Base-by-base conservation (phyloP, 1,140 invertebrate species). In the Hylaeus anthracinus region DNA sequence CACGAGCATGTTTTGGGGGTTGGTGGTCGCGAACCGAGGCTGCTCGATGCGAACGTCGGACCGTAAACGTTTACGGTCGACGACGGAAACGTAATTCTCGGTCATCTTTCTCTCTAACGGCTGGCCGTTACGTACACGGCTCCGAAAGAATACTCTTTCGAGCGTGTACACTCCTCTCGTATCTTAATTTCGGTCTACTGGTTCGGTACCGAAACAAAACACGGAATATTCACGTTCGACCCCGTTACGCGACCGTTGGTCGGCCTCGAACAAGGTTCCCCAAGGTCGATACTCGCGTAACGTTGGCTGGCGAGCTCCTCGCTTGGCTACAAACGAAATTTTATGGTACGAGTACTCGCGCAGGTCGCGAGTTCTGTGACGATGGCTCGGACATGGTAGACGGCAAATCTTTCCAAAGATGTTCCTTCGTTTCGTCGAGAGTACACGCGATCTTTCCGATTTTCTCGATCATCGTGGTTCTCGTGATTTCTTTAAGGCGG, bases 331-430 rank as follows among this genome's bases (percentile, higher is more conserved):
- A 51, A 51, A 48, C 15, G 65, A 37, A 67, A 37, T 26, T 37
- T 66, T 3, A 3, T 5, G 8, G 6, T 12, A 53, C 26, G 12
- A 14, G 9, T 3, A 77, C 58, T 84, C 75, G 83, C 65, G 83
- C 83, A 26, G 82, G 83, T 71, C 83, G 83, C 83, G 72, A 72
- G 15, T 43, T 58, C 14, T 3, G 26, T 5, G 55, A 71, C 60
- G 64, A 73, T n/a, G 15, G 39, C 14, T 37, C 51, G 51, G 9
- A 10, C 8, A 51, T 9, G 6, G 51, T 51, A 10, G 51, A 51
- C 51, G 51, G 2, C n/a, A 14, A 12, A 60, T 55, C 41, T 14
- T 9, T 48, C 37, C 37, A 8, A 64, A 64, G 15, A 26, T 10
- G 8, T 8, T 12, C 51, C 41, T 56, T 73, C 12, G 41, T 75